Evolutionary conservation across 1,140 invertebrate species (phyloP), one percentile per base, ranked within the genome.

Genomic region (Formica selysi): DNA sequence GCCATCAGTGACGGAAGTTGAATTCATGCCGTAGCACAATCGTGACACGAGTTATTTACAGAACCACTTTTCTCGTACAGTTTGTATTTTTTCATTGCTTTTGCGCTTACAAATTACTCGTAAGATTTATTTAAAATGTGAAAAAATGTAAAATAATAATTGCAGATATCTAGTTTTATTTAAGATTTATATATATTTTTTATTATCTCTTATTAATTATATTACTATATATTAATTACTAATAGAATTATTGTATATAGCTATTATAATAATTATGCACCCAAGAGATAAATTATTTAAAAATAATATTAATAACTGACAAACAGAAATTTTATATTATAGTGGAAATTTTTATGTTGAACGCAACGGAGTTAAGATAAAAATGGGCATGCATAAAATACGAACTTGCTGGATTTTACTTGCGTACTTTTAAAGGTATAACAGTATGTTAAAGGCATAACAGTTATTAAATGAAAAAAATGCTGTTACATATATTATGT

Each of bases 1-100:
- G 11, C 26, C 29, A 29, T 80, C 79, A 70, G 65, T 65, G 26
- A 87, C 70, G 74, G 80, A 1, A 44, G 51, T n/a, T 29, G 19
- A 68, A 70, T 87, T 64, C 38, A 64, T 62, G 38, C 48, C 16
- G 54, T 11, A 22, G 51, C 36, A 10, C 36, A 38, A 80, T 80
- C 7, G 64, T 67, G 38, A 2, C 74, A 11, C 6, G 16, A 64
- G n/a, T 57, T 68, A 68, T 80, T 68, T 79, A 57, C 32, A 65
- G 29, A 65, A n/a, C 3, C 11, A 26, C 8, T 68, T 38, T 65
- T 38, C 44, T 26, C 61, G n/a, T 16, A 1, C 1, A 32, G 16
- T 7, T 19, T 41, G 26, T 22, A 48, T 62, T 41, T 64, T 26
- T 64, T 32, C 5, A 64, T 5, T 19, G 22, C 36, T 79, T 26